A percentile compares a stretch with the other conserved stretches of the same genome.
Conservation (phyloP, 23 tunicate genomes). For the Ascidia mentula region DNA sequence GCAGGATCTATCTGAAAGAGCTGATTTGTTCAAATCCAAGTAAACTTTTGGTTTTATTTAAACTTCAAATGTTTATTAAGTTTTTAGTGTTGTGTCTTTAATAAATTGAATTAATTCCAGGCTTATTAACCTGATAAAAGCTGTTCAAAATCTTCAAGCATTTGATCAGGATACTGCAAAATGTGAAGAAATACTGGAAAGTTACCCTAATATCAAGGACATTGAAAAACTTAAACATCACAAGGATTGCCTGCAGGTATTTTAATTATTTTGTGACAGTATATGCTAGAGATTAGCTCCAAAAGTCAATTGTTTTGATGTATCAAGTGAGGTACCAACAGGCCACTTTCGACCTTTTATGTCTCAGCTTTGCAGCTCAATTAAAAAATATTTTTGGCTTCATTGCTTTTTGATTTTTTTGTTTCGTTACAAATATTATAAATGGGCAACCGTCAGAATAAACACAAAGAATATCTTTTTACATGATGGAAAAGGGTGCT, state of each 20-base stretch:
- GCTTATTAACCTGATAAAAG: neutral
- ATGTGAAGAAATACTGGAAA: constrained; percentile 13
- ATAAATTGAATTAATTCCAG: constrained; percentile 2
- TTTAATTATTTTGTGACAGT: too few species aligned
- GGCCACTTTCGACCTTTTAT: too few species aligned
- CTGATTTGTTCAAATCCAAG: neutral
- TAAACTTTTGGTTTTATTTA: neutral
- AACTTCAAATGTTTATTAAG: neutral
- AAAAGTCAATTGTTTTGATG: too few species aligned
- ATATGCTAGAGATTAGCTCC: too few species aligned
- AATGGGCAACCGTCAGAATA: too few species aligned
- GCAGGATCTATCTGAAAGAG: constrained; percentile 2
- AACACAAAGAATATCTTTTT: too few species aligned
- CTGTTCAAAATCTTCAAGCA: constrained; percentile 1
- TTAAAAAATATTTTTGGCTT: too few species aligned
- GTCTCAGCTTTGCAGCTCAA: too few species aligned
- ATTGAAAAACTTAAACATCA: neutral
- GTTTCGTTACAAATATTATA: too few species aligned
- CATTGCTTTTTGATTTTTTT: too few species aligned
- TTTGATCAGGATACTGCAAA: neutral
- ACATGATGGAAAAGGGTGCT: too few species aligned
- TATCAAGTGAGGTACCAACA: too few species aligned
- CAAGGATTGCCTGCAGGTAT: neutral
- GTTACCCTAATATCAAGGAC: constrained; percentile 5
- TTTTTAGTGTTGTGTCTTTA: neutral